phyloP scores from a whole-genome alignment of 2,888 invertebrate genomes.

The Smittia sp. region DNA sequence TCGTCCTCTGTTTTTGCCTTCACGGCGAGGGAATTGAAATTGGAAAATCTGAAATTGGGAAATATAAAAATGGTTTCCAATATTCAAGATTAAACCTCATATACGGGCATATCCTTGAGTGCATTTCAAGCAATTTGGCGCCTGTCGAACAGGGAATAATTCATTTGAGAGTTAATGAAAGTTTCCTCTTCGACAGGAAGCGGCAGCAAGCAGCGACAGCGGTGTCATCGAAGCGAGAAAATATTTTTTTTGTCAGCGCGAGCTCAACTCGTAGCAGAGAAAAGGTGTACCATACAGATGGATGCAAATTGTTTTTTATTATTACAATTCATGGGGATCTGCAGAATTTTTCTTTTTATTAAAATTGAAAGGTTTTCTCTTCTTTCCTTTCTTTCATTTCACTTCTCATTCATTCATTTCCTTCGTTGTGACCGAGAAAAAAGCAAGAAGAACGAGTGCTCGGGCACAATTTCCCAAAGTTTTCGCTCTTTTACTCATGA shows the following conservation, averaged over 20 bases:
- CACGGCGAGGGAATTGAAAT: not conserved
- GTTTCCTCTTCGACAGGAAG: not conserved
- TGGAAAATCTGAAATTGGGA: not conserved
- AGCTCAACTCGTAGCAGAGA: not conserved
- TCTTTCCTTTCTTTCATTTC: not conserved
- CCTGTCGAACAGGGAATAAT: constrained; percentile 16
- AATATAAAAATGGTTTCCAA: constrained; percentile 10
- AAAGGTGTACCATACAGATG: constrained; percentile 15
- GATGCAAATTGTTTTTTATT: constrained; percentile 20
- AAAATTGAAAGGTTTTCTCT: constrained; percentile 13
- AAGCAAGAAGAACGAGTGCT: not conserved
- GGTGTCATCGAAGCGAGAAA: no score
- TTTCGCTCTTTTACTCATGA: not conserved
- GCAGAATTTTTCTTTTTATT: not conserved
- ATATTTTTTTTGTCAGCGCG: constrained; percentile 2
- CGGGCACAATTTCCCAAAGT: not conserved
- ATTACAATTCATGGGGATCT: constrained; percentile 3
- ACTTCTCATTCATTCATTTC: not conserved
- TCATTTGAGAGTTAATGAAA: constrained; percentile 7
- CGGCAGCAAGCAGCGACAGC: no score
- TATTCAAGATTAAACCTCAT: not conserved
- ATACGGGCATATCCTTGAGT: not conserved
- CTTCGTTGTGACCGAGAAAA: not conserved
- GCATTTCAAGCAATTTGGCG: constrained; percentile 40
- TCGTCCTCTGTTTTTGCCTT: not conserved